These are phyloP conservation scores for Dicyrtoma fusca DNA, from an alignment of 2,888 invertebrate genomes.

Conservation along the genomic window DNA sequence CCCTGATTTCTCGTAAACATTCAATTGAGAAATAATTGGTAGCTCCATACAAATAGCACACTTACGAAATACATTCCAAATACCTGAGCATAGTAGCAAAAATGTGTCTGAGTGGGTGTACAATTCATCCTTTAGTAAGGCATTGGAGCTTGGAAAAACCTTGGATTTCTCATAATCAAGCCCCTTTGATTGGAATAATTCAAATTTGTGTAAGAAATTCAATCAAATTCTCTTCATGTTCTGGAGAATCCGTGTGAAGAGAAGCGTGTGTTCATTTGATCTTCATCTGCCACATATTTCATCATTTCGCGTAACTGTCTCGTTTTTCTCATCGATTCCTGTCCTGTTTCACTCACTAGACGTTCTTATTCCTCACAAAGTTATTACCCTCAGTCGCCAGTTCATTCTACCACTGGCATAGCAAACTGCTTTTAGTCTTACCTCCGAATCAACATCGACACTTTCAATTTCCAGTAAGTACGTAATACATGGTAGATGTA, in stretches of 20 bases:
- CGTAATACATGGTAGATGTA: too few relatives aligned
- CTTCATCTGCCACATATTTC: too few relatives aligned
- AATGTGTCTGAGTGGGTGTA: too few relatives aligned
- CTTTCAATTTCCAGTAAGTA: too few relatives aligned
- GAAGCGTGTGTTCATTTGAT: too few relatives aligned
- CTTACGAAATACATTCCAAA: too few relatives aligned
- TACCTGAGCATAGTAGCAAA: too few relatives aligned
- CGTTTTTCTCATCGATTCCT: not conserved
- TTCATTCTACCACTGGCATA: not conserved
- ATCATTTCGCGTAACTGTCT: not conserved
- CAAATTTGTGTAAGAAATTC: slow-evolving; percentile 43
- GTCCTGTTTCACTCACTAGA: not conserved
- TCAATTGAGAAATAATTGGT: too few relatives aligned
- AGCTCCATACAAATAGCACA: too few relatives aligned
- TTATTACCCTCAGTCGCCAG: not conserved
- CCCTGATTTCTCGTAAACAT: too few relatives aligned
- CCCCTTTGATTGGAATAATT: slow-evolving; percentile 31
- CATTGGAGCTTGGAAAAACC: slow-evolving; percentile 37
- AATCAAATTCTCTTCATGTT: slow-evolving; percentile 43
- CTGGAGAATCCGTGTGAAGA: slow-evolving; percentile 11
- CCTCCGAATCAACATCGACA: not conserved
- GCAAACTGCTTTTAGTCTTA: not conserved
- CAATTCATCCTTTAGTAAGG: too few relatives aligned
- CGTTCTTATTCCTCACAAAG: not conserved
- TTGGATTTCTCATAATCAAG: slow-evolving; percentile 44